These are phyloP conservation scores for Zosterops lateralis DNA, from an alignment of 2,113 vertebrate species.

Conservation along the genomic window DNA sequence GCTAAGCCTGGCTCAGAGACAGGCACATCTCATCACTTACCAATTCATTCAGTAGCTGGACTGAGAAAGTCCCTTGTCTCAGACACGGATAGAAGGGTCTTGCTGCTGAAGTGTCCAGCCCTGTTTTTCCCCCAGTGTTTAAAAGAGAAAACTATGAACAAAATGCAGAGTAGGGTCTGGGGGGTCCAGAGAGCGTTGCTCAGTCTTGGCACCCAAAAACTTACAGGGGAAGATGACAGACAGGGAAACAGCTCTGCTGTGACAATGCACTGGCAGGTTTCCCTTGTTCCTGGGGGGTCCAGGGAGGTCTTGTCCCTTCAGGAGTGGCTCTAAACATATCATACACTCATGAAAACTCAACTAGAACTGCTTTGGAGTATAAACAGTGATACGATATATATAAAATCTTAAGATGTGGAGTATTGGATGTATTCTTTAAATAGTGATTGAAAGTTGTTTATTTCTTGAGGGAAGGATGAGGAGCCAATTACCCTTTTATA, in stretches of 20 bases:
- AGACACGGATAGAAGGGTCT: not conserved
- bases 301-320: not conserved
- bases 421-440: not conserved
- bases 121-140: not conserved
- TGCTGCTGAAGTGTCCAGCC: fast-evolving
- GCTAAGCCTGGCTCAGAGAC: not conserved
- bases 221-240: fast-evolving
- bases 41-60: not conserved
- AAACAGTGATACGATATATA: not conserved
- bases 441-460: not conserved
- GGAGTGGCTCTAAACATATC: not conserved
- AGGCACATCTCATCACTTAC: not conserved
- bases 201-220: not conserved
- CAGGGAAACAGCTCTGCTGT: not conserved
- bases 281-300: not conserved
- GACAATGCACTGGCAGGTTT: not conserved
- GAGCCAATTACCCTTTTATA: not conserved
- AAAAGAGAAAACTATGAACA: not conserved
- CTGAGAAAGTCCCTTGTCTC: not conserved
- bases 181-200: not conserved
- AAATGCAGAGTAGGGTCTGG: not conserved
- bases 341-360: fast-evolving
- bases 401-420: not conserved
- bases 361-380: not conserved
- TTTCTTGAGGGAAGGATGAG: not conserved